phyloP scores from a whole-genome alignment of 2,888 invertebrate species.

The Rhopalosiphum nymphaeae region DNA sequence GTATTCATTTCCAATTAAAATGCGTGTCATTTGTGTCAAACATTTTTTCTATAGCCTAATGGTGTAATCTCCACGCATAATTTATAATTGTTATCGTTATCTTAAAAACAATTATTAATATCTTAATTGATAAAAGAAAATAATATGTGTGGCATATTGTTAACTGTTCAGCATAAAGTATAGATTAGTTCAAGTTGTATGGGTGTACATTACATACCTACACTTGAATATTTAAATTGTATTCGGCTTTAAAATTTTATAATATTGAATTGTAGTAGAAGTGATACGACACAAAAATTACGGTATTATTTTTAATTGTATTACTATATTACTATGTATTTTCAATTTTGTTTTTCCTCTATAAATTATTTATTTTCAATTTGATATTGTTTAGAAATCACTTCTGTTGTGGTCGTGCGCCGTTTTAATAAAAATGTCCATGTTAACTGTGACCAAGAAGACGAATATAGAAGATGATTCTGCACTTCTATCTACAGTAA shows the following conservation, averaged over 20 bases:
- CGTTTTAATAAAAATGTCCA: conserved; percentile 33
- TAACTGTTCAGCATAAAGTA: background rate
- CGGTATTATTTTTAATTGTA: background rate
- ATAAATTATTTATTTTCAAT: background rate
- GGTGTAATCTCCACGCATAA: background rate
- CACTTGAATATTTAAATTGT: conserved; percentile 6
- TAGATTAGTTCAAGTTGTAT: conserved; percentile 40
- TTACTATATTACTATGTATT: background rate
- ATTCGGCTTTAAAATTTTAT: background rate
- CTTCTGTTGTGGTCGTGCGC: background rate
- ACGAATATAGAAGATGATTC: conserved; percentile 36
- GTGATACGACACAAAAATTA: background rate
- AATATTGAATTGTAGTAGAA: background rate
- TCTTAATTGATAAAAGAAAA: conserved; percentile 19
- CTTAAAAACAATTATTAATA: conserved; percentile 27
- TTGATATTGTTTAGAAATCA: background rate
- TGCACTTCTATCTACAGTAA: conserved; percentile 9
- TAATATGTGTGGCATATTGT: background rate
- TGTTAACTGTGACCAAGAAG: conserved; percentile 26
- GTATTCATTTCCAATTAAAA: background rate
- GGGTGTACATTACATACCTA: background rate
- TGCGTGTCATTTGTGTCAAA: background rate
- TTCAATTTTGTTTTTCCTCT: background rate
- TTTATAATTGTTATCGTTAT: conserved; percentile 15
- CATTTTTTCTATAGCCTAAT: background rate